A percentile compares a stretch with the other conserved stretches of the same genome.
These are phyloP conservation scores for Blomia tropicalis DNA, from an alignment of 2,888 invertebrate species.

Conservation along the genomic window DNA sequence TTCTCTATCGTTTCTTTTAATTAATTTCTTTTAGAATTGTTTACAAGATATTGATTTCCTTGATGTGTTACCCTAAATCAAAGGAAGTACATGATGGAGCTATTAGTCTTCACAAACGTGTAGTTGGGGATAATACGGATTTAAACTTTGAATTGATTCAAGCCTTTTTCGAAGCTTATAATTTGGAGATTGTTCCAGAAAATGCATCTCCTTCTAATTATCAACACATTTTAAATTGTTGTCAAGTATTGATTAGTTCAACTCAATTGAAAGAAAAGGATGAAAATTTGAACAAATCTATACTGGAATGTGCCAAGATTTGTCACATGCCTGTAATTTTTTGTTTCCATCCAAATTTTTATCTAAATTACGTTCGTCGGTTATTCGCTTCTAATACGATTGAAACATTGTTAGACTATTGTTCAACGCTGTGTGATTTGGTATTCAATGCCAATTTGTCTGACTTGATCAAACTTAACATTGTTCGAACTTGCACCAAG, in stretches of 20 bases:
- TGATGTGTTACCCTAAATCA: slow-evolving; percentile 16
- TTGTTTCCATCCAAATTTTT: background rate
- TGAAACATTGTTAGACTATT: slow-evolving; percentile 12
- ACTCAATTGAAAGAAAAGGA: background rate
- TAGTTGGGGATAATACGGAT: background rate
- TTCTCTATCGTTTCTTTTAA: background rate
- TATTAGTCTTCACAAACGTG: background rate
- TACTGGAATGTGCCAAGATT: background rate
- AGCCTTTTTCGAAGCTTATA: slow-evolving; percentile 1
- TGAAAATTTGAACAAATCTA: background rate
- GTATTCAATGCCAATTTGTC: slow-evolving; percentile 3
- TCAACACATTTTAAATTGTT: background rate
- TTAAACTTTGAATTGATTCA: slow-evolving; percentile 15
- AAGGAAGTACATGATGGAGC: slow-evolving; percentile 21
- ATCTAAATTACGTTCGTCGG: background rate
- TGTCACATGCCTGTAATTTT: slow-evolving; percentile 21
- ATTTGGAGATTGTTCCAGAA: background rate
- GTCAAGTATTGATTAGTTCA: background rate
- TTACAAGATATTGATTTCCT: slow-evolving; percentile 14
- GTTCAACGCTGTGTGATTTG: background rate
- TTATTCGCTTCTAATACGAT: background rate
- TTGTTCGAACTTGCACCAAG: slow-evolving; percentile 51
- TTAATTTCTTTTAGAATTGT: slow-evolving; percentile 14
- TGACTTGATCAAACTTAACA: slow-evolving; percentile 47
- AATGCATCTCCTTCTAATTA: background rate